These are phyloP conservation scores for Andrena camellia DNA, from an alignment of 2,888 invertebrate genomes.

Conservation along the genomic window DNA sequence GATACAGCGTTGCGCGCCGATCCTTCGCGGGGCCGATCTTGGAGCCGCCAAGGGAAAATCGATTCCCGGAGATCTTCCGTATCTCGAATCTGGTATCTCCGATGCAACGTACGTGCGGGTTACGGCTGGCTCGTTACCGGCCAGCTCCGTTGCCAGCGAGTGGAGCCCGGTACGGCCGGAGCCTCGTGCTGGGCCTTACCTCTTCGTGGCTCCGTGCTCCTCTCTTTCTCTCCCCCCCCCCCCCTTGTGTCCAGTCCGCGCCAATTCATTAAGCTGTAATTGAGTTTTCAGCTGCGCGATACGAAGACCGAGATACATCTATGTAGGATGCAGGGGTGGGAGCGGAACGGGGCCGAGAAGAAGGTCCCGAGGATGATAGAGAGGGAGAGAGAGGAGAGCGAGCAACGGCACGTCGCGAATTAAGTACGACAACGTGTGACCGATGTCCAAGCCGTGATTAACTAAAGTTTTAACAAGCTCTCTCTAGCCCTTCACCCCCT, in stretches of 20 bases:
- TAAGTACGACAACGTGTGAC: constrained; percentile 83
- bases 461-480: constrained; percentile 84
- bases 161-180: neutral
- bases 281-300: constrained; percentile 84
- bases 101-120: constrained; percentile 55
- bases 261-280: constrained; percentile 85
- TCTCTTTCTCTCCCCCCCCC: neutral
- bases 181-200: constrained; percentile 34
- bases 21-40: constrained; percentile 37
- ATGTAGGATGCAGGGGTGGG: constrained; percentile 59
- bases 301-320: constrained; percentile 80
- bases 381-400: constrained; percentile 5
- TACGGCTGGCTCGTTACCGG: constrained; percentile 64
- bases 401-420: constrained; percentile 73
- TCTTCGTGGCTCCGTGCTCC: constrained; percentile 21
- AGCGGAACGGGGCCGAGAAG: constrained; percentile 10
- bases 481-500: constrained; percentile 54
- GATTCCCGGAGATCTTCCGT: constrained; percentile 72
- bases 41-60: constrained; percentile 68
- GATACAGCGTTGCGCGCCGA: constrained; percentile 51
- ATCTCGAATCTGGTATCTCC: constrained; percentile 71
- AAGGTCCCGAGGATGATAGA: constrained; percentile 22
- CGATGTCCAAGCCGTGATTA: constrained; percentile 83
- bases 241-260: constrained; percentile 55
- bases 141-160: constrained; percentile 32